Evolutionary conservation across 2,888 invertebrate genomes (phyloP).

Genomic region (Zaprionus lineosus): DNA sequence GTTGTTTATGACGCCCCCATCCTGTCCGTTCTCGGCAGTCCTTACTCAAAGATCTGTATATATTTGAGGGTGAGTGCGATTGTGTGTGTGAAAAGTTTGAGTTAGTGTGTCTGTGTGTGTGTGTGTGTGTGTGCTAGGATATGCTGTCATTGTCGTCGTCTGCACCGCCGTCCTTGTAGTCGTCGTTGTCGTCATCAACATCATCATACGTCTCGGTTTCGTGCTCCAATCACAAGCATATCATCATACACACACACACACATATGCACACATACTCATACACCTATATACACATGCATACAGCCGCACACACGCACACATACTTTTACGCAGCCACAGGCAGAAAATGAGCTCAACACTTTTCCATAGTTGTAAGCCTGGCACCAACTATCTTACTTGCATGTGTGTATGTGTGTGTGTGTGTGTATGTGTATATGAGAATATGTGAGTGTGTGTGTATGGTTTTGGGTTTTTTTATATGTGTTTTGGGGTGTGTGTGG

Average conservation of each 20-base stretch:
- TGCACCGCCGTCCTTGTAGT: slow-evolving; percentile 10
- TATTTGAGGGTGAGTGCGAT: too few species aligned
- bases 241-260: slow-evolving; percentile 43
- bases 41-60: too few species aligned
- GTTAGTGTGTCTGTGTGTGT: slow-evolving; percentile 8
- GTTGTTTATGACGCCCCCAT: slow-evolving; percentile 66
- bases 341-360: slow-evolving; percentile 35
- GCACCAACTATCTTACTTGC: slow-evolving; percentile 14
- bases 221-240: slow-evolving; percentile 70
- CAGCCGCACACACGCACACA: slow-evolving; percentile 4
- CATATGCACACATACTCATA: slow-evolving; percentile 2
- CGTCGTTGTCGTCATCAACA: slow-evolving; percentile 65
- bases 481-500: too few species aligned
- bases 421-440: background rate
- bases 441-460: too few species aligned
- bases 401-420: background rate
- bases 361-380: slow-evolving; percentile 11
- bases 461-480: too few species aligned
- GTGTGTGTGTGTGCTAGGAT: slow-evolving; percentile 22
- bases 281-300: slow-evolving; percentile 3
- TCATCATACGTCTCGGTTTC: slow-evolving; percentile 72
- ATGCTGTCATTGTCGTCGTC: background rate
- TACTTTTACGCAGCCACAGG: slow-evolving; percentile 1
- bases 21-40: too few species aligned
- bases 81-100: too few species aligned